A percentile compares a stretch with the other conserved stretches of the same genome.
Evolutionary conservation across 2,888 invertebrate genomes (phyloP).

Genomic region (Listrodromus nycthemerus): DNA sequence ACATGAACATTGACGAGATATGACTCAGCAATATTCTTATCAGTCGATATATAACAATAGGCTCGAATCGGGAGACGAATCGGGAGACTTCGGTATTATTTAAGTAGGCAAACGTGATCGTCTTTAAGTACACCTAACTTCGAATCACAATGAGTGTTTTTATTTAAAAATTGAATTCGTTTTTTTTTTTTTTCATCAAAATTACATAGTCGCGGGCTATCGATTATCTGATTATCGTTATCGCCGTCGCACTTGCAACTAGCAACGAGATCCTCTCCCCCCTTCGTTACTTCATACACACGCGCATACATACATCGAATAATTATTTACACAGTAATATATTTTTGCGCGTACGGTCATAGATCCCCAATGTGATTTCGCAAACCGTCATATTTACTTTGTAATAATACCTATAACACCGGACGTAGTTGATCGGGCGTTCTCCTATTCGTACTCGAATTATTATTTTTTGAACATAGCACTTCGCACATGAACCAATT

Average conservation of each 20-base stretch:
- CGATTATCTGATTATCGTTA: slow-evolving; percentile 50
- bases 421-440: slow-evolving; percentile 31
- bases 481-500: slow-evolving; percentile 30
- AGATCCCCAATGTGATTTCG: background rate
- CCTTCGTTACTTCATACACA: slow-evolving; percentile 6
- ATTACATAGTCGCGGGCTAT: slow-evolving; percentile 55
- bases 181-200: slow-evolving; percentile 45
- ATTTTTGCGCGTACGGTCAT: background rate
- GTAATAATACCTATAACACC: slow-evolving; percentile 58
- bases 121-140: slow-evolving; percentile 63
- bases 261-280: slow-evolving; percentile 8
- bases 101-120: slow-evolving; percentile 49
- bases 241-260: slow-evolving; percentile 21
- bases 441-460: background rate
- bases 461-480: background rate
- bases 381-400: slow-evolving; percentile 18
- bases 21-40: background rate
- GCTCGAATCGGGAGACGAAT: slow-evolving; percentile 26
- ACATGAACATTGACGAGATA: slow-evolving; percentile 16
- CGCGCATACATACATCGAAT: slow-evolving; percentile 1
- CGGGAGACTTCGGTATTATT: slow-evolving; percentile 28
- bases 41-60: slow-evolving; percentile 2
- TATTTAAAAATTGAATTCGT: slow-evolving; percentile 63
- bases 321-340: slow-evolving; percentile 17
- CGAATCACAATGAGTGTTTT: slow-evolving; percentile 48